Base-by-base conservation (phyloP, 2,113 vertebrate species). In the Amphiprion percula region DNA sequence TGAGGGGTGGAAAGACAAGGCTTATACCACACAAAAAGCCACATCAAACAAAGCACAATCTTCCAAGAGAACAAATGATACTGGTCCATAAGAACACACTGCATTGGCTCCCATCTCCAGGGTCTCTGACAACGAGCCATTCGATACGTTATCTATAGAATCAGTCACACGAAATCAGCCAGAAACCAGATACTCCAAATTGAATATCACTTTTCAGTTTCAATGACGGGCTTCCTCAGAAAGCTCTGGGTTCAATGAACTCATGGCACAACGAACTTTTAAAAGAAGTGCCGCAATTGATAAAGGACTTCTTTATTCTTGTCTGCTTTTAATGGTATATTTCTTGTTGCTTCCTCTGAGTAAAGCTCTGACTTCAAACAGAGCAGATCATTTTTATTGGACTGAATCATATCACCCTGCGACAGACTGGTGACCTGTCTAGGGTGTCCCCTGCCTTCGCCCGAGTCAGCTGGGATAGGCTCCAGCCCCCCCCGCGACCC, bases 131-230 rank as follows among this genome's bases (percentile, higher is more conserved):
- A 17, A 65, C 33, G 19, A 61, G 83, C 70, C 77, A 79, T 53
- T 72, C 15, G 64, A 84, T 87, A 66, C 11, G 23, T 83, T 64
- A 73, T 85, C 72, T 86, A 73, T 73, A 74, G 80, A 75, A 82
- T 68, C 75, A 2, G 24, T 30, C 2, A 5, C 74, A 68, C 63
- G 37, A 28, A 53, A 75, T 61, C 41, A 77, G 46, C 46, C 12
- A 17, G 77, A 65, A 70, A 89, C 77, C 54, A 55, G 74, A 75
- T 58, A 74, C 67, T 30, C 23, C 4, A 2, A 58, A 46, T 5
- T 28, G 47, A 44, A 69, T 61, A 74, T 85, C 77, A n/a, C 23
- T 15, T 81, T 73, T 59, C 74, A 68, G 54, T 10, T 33, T 67
- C 24, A 49, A 39, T 5, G 21, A 53, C 21, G 21, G 55, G 26